Percentiles rank a stretch among this genome's conserved stretches.
Evolutionary conservation across 2,888 invertebrate species (phyloP).

Genomic region (Synanthedon vespiformis): DNA sequence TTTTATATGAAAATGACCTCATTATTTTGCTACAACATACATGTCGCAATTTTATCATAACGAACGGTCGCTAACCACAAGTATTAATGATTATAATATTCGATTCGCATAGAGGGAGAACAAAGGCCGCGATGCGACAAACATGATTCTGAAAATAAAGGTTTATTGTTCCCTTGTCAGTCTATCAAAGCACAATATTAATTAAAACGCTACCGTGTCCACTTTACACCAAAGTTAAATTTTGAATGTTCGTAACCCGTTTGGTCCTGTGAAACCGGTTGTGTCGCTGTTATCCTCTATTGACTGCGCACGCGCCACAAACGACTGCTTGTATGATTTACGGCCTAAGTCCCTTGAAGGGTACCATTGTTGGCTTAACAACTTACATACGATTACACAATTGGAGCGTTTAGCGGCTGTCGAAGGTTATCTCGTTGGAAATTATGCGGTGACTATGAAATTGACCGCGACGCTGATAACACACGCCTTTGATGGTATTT

Average conservation of each 20-base stretch:
- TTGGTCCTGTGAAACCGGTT: conserved; percentile 10
- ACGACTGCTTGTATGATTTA: conserved; percentile 58
- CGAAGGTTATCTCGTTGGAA: conserved; percentile 41
- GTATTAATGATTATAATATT: not conserved
- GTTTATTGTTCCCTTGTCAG: conserved; percentile 32
- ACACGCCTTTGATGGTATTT: conserved; percentile 32
- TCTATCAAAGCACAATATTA: conserved; percentile 11
- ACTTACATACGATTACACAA: conserved; percentile 45
- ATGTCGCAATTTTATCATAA: conserved; percentile 15
- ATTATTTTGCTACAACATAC: conserved; percentile 4
- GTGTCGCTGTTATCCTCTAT: conserved; percentile 30
- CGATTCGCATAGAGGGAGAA: not conserved
- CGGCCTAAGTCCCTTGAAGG: conserved; percentile 41
- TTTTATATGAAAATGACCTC: conserved; percentile 1
- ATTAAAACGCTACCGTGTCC: not conserved
- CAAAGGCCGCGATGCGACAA: conserved; percentile 3
- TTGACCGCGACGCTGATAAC: conserved; percentile 17
- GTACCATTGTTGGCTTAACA: conserved; percentile 52
- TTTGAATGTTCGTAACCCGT: not conserved
- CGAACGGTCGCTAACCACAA: conserved; percentile 18
- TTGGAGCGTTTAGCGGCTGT: conserved; percentile 41
- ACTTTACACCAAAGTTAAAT: not conserved
- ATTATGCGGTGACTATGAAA: conserved; percentile 8
- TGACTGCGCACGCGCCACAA: conserved; percentile 57
- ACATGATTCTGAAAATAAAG: conserved; percentile 37